Percentiles rank a stretch among this genome's conserved stretches.
These are phyloP conservation scores for Thamnophis elegans DNA, from an alignment of 2,797 vertebrate species.

Conservation along the genomic window DNA sequence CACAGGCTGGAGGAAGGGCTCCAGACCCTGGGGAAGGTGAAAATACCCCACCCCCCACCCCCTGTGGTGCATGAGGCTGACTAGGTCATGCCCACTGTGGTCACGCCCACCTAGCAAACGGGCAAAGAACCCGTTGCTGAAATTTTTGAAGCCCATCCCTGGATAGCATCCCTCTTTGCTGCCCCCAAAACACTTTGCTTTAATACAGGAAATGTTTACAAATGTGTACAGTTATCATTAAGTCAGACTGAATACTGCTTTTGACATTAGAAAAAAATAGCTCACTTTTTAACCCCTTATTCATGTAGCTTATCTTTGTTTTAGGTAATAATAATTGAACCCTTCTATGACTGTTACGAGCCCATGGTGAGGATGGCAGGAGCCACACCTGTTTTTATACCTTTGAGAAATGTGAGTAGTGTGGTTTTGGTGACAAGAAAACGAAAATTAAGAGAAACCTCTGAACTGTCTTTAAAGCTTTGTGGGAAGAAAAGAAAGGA, in stretches of 20 bases:
- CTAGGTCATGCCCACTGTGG: too few relatives aligned
- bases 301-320: constrained; percentile 38
- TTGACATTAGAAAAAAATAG: neutral
- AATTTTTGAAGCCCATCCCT: too few relatives aligned
- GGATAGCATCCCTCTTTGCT: neutral
- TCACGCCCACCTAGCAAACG: too few relatives aligned
- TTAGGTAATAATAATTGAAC: constrained; percentile 94
- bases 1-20: too few relatives aligned
- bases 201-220: neutral
- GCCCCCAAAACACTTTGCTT: neutral
- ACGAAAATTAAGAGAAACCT: neutral
- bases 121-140: too few relatives aligned
- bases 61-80: too few relatives aligned
- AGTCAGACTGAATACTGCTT: neutral
- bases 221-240: neutral
- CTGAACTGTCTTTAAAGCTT: neutral
- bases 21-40: too few relatives aligned
- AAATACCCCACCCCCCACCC: too few relatives aligned
- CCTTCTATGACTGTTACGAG: constrained; percentile 92
- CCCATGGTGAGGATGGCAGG: constrained; percentile 94
- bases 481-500: neutral
- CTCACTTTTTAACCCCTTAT: neutral
- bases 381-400: constrained; percentile 86
- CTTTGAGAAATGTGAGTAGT: constrained; percentile 83
- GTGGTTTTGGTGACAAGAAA: neutral